These are phyloP conservation scores for Rhabdomys pumilio DNA, from an alignment of 2,797 vertebrate species.

Conservation along the genomic window DNA sequence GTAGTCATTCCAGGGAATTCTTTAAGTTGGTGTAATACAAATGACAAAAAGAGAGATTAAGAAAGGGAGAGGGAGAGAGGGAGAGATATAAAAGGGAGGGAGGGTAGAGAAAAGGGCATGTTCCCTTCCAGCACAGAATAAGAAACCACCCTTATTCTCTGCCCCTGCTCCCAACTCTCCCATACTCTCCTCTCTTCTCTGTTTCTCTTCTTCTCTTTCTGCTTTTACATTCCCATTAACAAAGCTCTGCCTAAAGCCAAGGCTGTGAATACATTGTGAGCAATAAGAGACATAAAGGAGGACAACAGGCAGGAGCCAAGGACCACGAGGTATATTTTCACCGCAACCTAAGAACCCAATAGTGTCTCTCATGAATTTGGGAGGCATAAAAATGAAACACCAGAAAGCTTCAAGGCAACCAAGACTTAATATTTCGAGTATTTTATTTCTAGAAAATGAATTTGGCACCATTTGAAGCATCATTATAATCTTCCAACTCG, in stretches of 20 bases:
- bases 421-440: background rate
- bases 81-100: background rate
- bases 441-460: background rate
- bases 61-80: too few relatives aligned
- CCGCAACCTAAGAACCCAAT: background rate
- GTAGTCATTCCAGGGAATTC: background rate
- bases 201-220: background rate
- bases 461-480: background rate
- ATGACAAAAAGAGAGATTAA: background rate
- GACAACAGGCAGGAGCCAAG: conserved; percentile 54
- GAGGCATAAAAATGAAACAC: background rate
- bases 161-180: too few relatives aligned
- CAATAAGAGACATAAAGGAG: background rate
- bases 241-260: conserved; percentile 66
- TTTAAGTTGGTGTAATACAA: background rate
- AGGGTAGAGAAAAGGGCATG: too few relatives aligned
- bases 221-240: conserved; percentile 74
- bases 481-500: background rate
- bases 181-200: background rate
- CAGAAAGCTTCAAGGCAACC: conserved; percentile 1
- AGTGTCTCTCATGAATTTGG: background rate
- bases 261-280: background rate
- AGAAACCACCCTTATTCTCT: background rate
- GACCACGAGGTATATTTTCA: background rate
- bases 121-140: background rate